Base-by-base conservation (phyloP, 2,113 vertebrate species). In the Erythrolamprus reginae region DNA sequence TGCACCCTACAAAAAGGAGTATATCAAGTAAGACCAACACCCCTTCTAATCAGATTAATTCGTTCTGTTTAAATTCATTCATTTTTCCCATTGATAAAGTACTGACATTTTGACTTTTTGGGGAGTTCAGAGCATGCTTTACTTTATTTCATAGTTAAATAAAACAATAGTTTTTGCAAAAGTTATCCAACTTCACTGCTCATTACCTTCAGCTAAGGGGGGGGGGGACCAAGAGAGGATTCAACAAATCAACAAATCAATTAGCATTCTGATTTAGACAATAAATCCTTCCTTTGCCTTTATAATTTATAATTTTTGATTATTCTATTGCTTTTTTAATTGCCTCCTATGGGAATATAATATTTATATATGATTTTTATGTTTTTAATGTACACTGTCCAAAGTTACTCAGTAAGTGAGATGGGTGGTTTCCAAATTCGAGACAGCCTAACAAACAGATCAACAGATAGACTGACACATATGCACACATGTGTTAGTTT, bases 71-170 rank as follows among this genome's bases (percentile, higher is more conserved):
- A 89, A 90, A 82, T 2, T 61, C 90, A 53, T n/a, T 38, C 24
- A 51, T 86, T 8, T 90, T 83, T n/a, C 92, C 93, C 94, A 89
- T 33, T 90, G 93, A 90, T 88, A 89, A 93, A 70, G n/a, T 93
- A 0, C 84, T 89, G 3, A 77, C 50, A 58, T 15, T 84, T 89
- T 89, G 82, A n/a, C 52, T 9, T 83, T 55, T 83, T 23, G 17
- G 56, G 53, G 4, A 55, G 19, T 47, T 89, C 51, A 38, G 5
- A 26, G n/a, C 33, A 42, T 42, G 17, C 45, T n/a, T 55, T 48
- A 33, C 17, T 38, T 88, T 38, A 82, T n/a, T n/a, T 9, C 45
- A 65, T 65, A 45, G 28, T 28, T 48, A 48, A 45, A 88, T 89
- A 17, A 89, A 89, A 89, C 52, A 89, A 55, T 52, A 26, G 13